A percentile compares a stretch with the other conserved stretches of the same genome.
These are phyloP conservation scores for Cliona cf. orientalis DNA, from an alignment of 37 sponge, comb jelly and placozoan genomes.

Conservation along the genomic window DNA sequence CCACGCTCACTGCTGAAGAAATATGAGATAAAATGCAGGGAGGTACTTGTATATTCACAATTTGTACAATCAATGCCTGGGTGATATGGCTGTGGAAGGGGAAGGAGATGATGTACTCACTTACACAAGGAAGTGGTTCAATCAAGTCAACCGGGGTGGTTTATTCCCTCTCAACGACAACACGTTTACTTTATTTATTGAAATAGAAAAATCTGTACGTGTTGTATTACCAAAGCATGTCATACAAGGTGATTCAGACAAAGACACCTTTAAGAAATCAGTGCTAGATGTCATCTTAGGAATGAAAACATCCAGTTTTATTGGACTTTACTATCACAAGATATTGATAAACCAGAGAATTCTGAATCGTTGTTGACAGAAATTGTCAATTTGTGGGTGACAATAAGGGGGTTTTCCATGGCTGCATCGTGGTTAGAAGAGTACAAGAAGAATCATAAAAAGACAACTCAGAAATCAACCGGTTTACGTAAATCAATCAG, in stretches of 20 bases:
- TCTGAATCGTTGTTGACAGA: conserved; percentile 26
- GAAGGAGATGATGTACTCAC: conserved; percentile 22
- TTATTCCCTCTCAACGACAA: conserved; percentile 50
- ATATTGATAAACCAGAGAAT: conserved; percentile 3
- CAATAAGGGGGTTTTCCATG: conserved; percentile 50
- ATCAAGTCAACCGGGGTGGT: conserved; percentile 55
- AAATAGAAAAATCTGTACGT: conserved; percentile 23
- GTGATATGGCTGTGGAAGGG: conserved; percentile 44
- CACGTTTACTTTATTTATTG: conserved; percentile 12
- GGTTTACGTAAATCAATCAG: conserved; percentile 30
- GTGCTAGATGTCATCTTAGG: not conserved
- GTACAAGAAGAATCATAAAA: conserved; percentile 18
- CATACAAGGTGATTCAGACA: not conserved
- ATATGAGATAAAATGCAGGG: conserved; percentile 43
- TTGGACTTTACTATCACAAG: conserved; percentile 28
- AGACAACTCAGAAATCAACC: conserved; percentile 24
- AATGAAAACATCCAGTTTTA: conserved; percentile 33
- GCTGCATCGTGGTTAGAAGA: conserved; percentile 37
- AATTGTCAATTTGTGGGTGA: conserved; percentile 44
- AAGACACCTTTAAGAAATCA: not conserved
- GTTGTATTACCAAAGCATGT: not conserved
- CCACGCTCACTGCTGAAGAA: conserved; percentile 29
- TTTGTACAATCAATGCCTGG: conserved; percentile 52
- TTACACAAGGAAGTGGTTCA: conserved; percentile 46
- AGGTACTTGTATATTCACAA: not conserved